Conservation (phyloP, 2,797 vertebrate genomes). For the Dryobates pubescens region DNA sequence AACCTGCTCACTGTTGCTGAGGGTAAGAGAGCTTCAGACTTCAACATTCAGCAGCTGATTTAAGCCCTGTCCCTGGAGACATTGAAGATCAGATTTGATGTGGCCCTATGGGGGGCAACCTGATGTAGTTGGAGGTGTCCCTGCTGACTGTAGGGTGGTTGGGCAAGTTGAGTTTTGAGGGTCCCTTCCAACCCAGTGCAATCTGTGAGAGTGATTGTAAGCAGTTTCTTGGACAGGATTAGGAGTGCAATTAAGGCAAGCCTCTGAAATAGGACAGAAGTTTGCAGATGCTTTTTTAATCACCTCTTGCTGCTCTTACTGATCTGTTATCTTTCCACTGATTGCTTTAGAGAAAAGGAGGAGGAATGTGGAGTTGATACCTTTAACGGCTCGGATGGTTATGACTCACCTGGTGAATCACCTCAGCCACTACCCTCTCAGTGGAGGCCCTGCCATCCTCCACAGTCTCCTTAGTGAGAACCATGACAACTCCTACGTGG, state of each 20-base stretch:
- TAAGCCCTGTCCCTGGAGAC: no score
- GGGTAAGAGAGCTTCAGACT: constrained; percentile 77
- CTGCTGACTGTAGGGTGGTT: no score
- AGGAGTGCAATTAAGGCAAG: background rate
- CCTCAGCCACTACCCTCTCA: constrained; percentile 92
- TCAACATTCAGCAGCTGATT: background rate
- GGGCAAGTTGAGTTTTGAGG: no score
- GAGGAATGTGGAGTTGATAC: constrained; percentile 93
- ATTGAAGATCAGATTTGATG: no score
- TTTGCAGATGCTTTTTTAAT: background rate
- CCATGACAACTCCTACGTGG: constrained; percentile 91
- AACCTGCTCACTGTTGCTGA: constrained; percentile 95
- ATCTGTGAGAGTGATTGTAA: background rate
- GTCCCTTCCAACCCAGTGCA: no score
- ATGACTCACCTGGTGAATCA: constrained; percentile 98
- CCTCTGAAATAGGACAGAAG: background rate
- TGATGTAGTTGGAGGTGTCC: no score
- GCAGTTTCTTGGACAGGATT: background rate
- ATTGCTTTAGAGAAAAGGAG: constrained; percentile 85
- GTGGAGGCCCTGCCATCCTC: constrained; percentile 91
- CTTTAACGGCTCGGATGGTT: constrained; percentile 93
- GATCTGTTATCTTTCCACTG: background rate
- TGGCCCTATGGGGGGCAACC: no score
- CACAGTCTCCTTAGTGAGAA: constrained; percentile 96
- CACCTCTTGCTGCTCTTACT: background rate